phyloP scores from a whole-genome alignment of 2,888 invertebrate genomes.

The Ganaspis brasiliensis region DNA sequence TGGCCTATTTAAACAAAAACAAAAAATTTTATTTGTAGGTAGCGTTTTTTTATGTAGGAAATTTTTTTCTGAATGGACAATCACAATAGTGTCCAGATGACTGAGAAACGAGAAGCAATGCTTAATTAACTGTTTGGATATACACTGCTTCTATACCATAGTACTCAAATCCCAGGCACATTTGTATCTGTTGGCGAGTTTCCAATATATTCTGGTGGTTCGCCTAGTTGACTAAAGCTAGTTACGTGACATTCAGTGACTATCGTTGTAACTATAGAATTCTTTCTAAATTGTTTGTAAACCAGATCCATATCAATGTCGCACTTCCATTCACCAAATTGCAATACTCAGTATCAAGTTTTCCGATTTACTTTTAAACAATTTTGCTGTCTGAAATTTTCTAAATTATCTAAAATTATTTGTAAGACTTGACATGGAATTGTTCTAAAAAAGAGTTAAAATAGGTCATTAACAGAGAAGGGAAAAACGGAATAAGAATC shows the following conservation, averaged over 20 bases:
- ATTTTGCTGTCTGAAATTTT: no score
- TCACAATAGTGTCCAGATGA: conserved; percentile 24
- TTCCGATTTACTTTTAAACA: no score
- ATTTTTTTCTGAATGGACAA: neutral
- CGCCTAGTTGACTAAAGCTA: conserved; percentile 33
- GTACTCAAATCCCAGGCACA: conserved; percentile 27
- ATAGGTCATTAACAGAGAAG: no score
- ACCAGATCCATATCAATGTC: neutral
- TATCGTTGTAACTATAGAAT: neutral
- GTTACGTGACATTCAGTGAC: conserved; percentile 33
- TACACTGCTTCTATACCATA: conserved; percentile 15
- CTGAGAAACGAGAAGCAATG: conserved; percentile 30
- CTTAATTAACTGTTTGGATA: conserved; percentile 31
- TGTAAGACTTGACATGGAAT: no score
- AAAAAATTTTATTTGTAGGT: no score
- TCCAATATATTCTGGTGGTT: conserved; percentile 23
- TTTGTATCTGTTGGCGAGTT: conserved; percentile 31
- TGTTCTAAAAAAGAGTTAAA: no score
- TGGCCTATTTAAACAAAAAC: no score
- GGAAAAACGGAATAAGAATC: no score
- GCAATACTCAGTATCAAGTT: neutral
- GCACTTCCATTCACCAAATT: neutral
- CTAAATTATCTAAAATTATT: no score
- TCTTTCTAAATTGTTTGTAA: conserved; percentile 5
- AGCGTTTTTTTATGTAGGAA: neutral